Evolutionary conservation across 1,140 invertebrate genomes (phyloP), one percentile per base, ranked within the genome.

Genomic region (Pachyrhynchus sulphureomaculatus): DNA sequence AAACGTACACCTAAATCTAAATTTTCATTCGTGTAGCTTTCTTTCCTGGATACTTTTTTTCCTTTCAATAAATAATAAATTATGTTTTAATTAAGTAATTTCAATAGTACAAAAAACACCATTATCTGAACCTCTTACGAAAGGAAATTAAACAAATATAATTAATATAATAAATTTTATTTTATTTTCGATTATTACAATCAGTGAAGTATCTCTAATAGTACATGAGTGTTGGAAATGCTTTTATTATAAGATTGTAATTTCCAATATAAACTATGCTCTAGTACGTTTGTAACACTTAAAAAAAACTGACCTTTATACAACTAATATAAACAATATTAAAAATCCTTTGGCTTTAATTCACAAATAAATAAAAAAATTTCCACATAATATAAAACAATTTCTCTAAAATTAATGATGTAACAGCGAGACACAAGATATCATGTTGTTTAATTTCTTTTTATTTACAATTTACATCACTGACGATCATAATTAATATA

Each of bases 161-260:
- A 15, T 53, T 54, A 33, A 34, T 61, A 48, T 61, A 61, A 55
- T 65, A 65, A 65, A 49, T 54, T 64, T 65, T 60, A 55, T 54
- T 64, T 58, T 33, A 33, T 58, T 53, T 44, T 33, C 15, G 49
- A 56, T 56, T 34, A 42, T 54, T 55, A 59, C 44, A 60, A 51
- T 65, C 56, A 60, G 57, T 65, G 62, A 44, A 49, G 48, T 62
- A 49, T 55, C 17, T 34, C 60, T 62, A 62, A 49, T 55, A 55
- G 32, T 62, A 62, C 52, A 56, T 49, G 52, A 56, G 52, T 62
- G 34, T 54, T 36, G 52, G n/a, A 56, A 55, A 55, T 55, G 42
- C 15, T 36, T 36, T 56, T 51, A 42, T 36, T 49, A 51, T 41
- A 36, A n/a, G 45, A 33, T 59, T 64, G 37, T 39, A 47, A 55